Evolutionary conservation across 2,888 invertebrate species (phyloP), one percentile per base, ranked within the genome.

Genomic region (Caenorhabditis uteleia): DNA sequence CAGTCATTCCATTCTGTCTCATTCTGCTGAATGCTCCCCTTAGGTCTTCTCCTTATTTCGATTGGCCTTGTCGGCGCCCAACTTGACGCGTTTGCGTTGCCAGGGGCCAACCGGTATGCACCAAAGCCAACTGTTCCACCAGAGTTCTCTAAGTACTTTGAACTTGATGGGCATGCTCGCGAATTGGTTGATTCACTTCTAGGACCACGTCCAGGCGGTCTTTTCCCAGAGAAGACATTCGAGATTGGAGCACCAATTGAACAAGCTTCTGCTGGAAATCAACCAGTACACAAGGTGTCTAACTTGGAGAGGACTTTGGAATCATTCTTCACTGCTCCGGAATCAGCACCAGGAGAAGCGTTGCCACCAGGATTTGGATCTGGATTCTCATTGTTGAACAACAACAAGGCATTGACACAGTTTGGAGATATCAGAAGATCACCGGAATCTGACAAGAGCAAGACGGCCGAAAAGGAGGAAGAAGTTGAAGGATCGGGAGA

Each of bases 161-260:
- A 83, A 39, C 67, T 83, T 23, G 80, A 82, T 58, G 83, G 83
- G 10, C 80, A 82, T 60, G 82, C 83, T 43, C 75, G 78, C 49
- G 75, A 79, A 55, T 68, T 83, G 45, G 75, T 83, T 14, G 81
- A 82, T 67, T 74, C 76, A 7, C 51, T 82, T 43, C 71, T 82
- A 29, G 82, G 82, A n/a, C 78, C 78, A 39, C 68, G 82, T n/a
- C 80, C 82, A 26, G 82, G 82, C 20, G 82, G 82, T 36, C 72
- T 79, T 44, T 80, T 83, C 66, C 83, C 83, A 26, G 82, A 82
- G 64, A 81, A 82, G 64, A 79, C 78, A 14, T 83, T 75, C 45
- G 83, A 83, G 44, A 76, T 82, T 40, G 74, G 74, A 55, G 48
- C 51, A 14, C 66, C 60, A 54, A 40, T 50, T 12, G 47, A 36